Evolutionary conservation across 2,888 invertebrate genomes (phyloP), one percentile per base, ranked within the genome.

Genomic region (Danaus chrysippus): DNA sequence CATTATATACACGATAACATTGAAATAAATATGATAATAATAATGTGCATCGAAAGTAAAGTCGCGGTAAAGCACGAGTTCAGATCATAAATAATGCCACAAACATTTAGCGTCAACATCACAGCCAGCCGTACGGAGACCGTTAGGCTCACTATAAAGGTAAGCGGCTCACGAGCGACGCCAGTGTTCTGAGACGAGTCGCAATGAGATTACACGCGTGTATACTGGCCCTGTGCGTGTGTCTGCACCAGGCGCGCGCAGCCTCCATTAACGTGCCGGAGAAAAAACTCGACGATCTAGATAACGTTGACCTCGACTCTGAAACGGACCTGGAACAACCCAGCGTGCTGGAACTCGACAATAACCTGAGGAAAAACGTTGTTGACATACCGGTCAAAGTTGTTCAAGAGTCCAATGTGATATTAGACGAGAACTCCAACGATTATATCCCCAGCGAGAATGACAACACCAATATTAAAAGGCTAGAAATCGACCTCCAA

Each of bases 111-210:
- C 82, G 80, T 71, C 9, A 49, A n/a, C 15, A 17, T 10, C 17
- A 17, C 49, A 49, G 3, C 3, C 49, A 44, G 34, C 23, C 56
- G 62, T 54, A 63, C 67, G 68, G 70, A 72, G 76, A 89, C 90
- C 90, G 90, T 90, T 90, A 90, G 70, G 65, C 73, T 68, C 67
- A 66, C 79, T 90, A 90, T 90, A 90, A 86, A 90, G 77, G 81
- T 68, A 64, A 70, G 70, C 62, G 71, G 76, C 15, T 73, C 76
- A 69, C 72, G 70, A 75, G 68, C 73, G 73, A 73, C 74, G 70
- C 67, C 74, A 84, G 86, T 83, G 72, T 74, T 70, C 73, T 76
- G 78, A 75, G 78, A 69, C 71, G 56, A 71, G 70, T 73, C 71
- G 78, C 76, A 81, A 91, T 91, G 91, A 82, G 83, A 75, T 74